phyloP scores from a whole-genome alignment of 2,888 invertebrate species.

The Hemithea aestivaria region DNA sequence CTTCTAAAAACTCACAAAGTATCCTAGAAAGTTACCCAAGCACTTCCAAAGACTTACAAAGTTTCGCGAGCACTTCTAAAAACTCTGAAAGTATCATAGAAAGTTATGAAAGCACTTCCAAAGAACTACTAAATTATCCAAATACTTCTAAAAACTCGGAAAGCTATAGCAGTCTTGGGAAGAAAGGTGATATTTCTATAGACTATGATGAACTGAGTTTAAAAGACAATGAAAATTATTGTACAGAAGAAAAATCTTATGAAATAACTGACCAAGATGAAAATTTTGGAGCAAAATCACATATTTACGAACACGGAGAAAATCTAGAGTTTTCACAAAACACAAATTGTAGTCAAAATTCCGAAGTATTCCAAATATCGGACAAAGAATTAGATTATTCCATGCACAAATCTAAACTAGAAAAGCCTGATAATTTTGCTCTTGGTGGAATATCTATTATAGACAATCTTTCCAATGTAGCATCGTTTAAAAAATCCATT shows the following conservation, averaged over 20 bases:
- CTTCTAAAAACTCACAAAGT: slow-evolving; percentile 13
- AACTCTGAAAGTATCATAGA: not conserved
- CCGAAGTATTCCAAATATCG: slow-evolving; percentile 59
- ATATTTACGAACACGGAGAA: not conserved
- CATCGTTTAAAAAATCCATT: slow-evolving; percentile 12
- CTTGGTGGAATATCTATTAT: slow-evolving; percentile 45
- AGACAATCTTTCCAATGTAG: slow-evolving; percentile 31
- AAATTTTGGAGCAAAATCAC: slow-evolving; percentile 3
- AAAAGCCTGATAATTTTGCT: slow-evolving; percentile 37
- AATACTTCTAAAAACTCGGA: no score
- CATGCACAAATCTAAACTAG: slow-evolving; percentile 50
- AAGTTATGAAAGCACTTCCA: no score
- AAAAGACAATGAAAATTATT: slow-evolving; percentile 7
- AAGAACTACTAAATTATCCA: no score
- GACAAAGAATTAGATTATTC: slow-evolving; percentile 84
- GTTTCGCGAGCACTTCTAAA: no score
- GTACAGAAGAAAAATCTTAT: slow-evolving; percentile 9
- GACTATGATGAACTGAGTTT: slow-evolving; percentile 60
- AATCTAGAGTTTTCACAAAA: slow-evolving; percentile 6
- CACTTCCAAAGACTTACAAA: not conserved
- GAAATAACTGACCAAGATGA: slow-evolving; percentile 5
- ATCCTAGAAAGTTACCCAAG: no score
- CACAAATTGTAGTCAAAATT: slow-evolving; percentile 39
- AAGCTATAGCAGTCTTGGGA: slow-evolving; percentile 38
- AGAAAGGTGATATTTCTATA: slow-evolving; percentile 51